Evolutionary conservation across 1,140 invertebrate genomes (phyloP), one percentile per base, ranked within the genome.

Genomic region (Zaprionus capensis): DNA sequence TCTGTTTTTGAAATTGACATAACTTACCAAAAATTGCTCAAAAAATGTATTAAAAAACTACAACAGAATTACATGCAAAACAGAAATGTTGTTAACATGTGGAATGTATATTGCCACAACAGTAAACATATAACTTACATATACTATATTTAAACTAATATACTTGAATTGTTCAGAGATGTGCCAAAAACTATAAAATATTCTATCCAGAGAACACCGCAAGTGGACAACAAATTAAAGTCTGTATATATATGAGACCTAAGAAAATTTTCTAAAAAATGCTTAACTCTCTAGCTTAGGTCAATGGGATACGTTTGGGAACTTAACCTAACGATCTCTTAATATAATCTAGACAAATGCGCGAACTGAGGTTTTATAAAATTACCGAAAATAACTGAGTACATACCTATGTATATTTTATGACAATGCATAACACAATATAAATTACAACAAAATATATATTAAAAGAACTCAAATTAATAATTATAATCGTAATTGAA

Each of bases 11-110:
- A 56, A 28, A 71, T 62, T 80, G 59, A 61, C 38, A 84, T 71
- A 74, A 64, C 65, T 78, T 70, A 56, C 64, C 44, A 59, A 44
- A 46, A 67, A 38, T 72, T 85, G 82, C 82, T 86, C 82, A 85
- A 85, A 56, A 74, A 17, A 36, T 31, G 22, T 51, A 70, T 41
- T 70, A 44, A 55, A 70, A 44, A 71, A 17, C 20, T 4, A 64
- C 46, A 44, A 61, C 24, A 77, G 66, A 74, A 77, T 62, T 36
- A 67, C 15, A 11, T 57, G 34, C 56, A 71, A 51, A 41, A 51
- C 15, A 38, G 22, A 55, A 61, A 63, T 76, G 41, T 41, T 59
- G 56, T 67, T 38, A 44, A 74, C 70, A 77, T 67, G 55, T 71
- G 46, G 63, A 71, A 49, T 66, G 22, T 67, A 17, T 36, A 49